Percentiles rank a stretch among this genome's conserved stretches.
Evolutionary conservation across 2,113 vertebrate species (phyloP).

Genomic region (Beaufortia kweichowensis): DNA sequence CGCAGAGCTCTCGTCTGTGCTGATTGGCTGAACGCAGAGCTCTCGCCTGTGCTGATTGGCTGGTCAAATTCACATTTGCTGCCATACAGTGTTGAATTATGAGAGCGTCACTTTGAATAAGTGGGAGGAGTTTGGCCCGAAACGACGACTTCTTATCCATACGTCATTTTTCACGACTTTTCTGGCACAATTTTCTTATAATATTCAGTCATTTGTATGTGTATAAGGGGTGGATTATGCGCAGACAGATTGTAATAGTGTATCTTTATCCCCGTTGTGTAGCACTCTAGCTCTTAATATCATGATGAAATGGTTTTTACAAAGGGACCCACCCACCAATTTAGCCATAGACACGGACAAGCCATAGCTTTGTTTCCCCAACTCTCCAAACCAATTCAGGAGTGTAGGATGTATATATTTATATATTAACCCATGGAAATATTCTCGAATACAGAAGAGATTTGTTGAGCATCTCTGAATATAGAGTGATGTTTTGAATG

Average conservation of each 20-base stretch:
- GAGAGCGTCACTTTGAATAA: background rate
- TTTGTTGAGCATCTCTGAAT: conserved; percentile 45
- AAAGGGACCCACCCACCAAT: conserved; percentile 42
- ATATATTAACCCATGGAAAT: conserved; percentile 42
- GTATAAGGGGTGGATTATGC: conserved; percentile 41
- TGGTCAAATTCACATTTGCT: background rate
- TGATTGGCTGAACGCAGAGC: too few species aligned
- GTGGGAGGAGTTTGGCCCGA: background rate
- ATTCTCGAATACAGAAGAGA: conserved; percentile 16
- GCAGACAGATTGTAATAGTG: conserved; percentile 47
- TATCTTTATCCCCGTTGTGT: conserved; percentile 46
- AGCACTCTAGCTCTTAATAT: conserved; percentile 42
- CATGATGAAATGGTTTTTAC: conserved; percentile 30
- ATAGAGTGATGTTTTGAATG: conserved; percentile 58
- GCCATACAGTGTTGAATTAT: background rate
- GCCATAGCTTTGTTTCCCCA: conserved; percentile 53
- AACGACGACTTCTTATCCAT: background rate
- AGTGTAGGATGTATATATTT: conserved; percentile 48
- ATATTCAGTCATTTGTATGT: conserved; percentile 32
- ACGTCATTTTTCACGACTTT: background rate
- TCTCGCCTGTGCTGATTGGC: background rate
- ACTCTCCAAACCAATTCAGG: conserved; percentile 43
- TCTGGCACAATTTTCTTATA: conserved; percentile 17
- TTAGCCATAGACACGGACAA: conserved; percentile 60
- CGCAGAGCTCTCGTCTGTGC: too few species aligned